Base-by-base conservation (phyloP, 2,797 vertebrate species). In the Cryptoprocta ferox region DNA sequence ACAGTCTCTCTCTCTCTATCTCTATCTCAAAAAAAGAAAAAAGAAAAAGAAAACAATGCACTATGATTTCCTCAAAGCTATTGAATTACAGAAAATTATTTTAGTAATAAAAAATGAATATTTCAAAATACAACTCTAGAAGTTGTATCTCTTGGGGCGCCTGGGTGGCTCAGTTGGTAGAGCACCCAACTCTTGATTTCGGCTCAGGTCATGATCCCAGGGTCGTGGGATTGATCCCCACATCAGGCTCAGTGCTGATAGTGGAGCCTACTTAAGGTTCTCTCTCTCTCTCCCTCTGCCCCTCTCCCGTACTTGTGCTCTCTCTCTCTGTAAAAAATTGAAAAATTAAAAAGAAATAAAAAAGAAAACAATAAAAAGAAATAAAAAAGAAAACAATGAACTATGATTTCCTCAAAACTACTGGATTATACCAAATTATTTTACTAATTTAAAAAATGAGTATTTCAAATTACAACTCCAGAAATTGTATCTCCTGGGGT, bases 371-470 rank as follows among this genome's bases (percentile, higher is more conserved):
- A 61, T 89, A n/a, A 94, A 81, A 97, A 84, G 11, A 3, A 84
- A 75, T n/a, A 13, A 59, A 59, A 24, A 56, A 56, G 39, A 89
- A 14, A 82, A 53, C 42, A 84, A 61, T 89, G 37, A 94, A 81
- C 19, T 61, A 88, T n/a, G 21, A 37, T 37, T 95, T 97, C 73
- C 78, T 94, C 61, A 91, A 97, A 95, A 95, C 63, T 93, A 70
- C 12, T 63, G 19, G 14, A 85, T 59, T 53, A 79, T 16, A 95
- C 42, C 21, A 83, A 68, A 83, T 73, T 53, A 61, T 76, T 81
- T 86, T 87, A 66, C 42, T 70, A 53, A 50, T 65, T 59, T 9
- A 59, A 59, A 37, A 92, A 86, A 42, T 79, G 12, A 86, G 12
- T 50, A 83, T 48, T 56, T 92, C 53, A 93, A 95, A 97, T 78